Evolutionary conservation across 2,888 invertebrate genomes (phyloP).

Genomic region (Ochropacha duplaris): DNA sequence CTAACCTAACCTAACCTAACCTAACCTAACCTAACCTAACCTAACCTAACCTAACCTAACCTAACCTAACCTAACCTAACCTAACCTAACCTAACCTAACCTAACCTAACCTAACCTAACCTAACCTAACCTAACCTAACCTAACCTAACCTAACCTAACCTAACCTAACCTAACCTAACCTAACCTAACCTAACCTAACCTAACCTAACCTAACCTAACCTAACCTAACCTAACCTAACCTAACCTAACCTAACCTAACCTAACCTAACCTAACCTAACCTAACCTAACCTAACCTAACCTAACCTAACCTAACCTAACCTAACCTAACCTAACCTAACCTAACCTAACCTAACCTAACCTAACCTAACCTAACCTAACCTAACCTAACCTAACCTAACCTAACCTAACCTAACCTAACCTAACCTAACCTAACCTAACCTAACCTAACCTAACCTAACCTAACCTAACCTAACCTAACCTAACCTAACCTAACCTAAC

Average conservation of each 20-base stretch:
- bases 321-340: constrained; percentile 11
- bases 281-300: constrained; percentile 11
- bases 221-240: constrained; percentile 9
- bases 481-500: constrained; percentile 1
- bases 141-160: constrained; percentile 1
- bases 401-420: constrained; percentile 11
- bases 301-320: constrained; percentile 11
- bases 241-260: constrained; percentile 10
- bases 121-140: constrained; percentile 5
- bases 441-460: constrained; percentile 8
- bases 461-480: constrained; percentile 1
- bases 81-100: constrained; percentile 24
- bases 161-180: constrained; percentile 9
- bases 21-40: constrained; percentile 10
- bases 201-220: constrained; percentile 9
- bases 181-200: constrained; percentile 9
- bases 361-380: constrained; percentile 11
- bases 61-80: constrained; percentile 13
- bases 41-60: constrained; percentile 10
- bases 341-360: constrained; percentile 11
- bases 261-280: constrained; percentile 11
- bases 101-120: constrained; percentile 14
- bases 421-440: constrained; percentile 10
- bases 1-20: constrained; percentile 9
- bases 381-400: constrained; percentile 11